Evolutionary conservation across 1,140 invertebrate species (phyloP).

Genomic region (Zaprionus tsacasi): DNA sequence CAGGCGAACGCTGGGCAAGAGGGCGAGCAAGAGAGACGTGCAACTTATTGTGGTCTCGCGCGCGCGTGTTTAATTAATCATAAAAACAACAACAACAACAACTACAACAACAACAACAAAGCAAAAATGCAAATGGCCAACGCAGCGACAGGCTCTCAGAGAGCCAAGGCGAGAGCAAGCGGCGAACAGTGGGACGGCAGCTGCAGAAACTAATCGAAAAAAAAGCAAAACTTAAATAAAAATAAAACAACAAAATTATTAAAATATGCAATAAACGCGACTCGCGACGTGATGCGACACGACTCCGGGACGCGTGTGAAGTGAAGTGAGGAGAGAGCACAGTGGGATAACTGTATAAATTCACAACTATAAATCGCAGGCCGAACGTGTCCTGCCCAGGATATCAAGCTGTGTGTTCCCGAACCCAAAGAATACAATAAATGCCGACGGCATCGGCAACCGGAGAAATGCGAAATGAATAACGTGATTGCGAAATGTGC

Average conservation of each 20-base stretch:
- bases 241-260: too few species aligned
- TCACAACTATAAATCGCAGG: not conserved
- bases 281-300: not conserved
- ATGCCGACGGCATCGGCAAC: not conserved
- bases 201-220: constrained; percentile 15
- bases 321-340: not conserved
- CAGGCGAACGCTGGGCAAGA: constrained; percentile 19
- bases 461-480: not conserved
- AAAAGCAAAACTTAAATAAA: not conserved
- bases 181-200: not conserved
- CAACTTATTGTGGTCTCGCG: constrained; percentile 60
- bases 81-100: constrained; percentile 56
- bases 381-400: not conserved
- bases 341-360: not conserved
- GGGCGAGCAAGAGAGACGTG: constrained; percentile 26
- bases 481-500: too few species aligned
- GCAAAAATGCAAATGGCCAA: constrained; percentile 60
- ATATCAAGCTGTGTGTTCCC: too few species aligned
- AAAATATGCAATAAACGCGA: constrained; percentile 31
- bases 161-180: constrained; percentile 9
- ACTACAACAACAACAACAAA: constrained; percentile 21
- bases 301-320: not conserved
- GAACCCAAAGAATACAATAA: not conserved
- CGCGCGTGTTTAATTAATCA: constrained; percentile 81
- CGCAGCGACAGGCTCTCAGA: constrained; percentile 15